Conservation (phyloP, 2,113 vertebrate species). For the Passer domesticus region DNA sequence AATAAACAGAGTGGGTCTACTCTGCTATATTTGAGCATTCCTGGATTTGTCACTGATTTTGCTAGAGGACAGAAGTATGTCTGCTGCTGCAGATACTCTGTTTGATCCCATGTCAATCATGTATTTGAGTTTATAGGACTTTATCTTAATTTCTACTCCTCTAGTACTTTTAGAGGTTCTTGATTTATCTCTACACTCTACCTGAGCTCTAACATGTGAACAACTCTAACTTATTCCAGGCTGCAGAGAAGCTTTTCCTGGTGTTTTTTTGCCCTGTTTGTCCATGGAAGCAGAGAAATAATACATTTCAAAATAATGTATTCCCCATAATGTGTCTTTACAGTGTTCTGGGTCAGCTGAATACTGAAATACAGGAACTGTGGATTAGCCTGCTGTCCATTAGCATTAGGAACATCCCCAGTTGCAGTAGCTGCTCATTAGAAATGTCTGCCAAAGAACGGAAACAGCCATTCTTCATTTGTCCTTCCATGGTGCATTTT, state of each 20-base stretch:
- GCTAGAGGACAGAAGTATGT: neutral
- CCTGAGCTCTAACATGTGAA: neutral
- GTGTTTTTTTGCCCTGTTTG: neutral
- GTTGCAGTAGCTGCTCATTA: neutral
- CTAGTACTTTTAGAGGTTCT: neutral
- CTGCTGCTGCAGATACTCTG: neutral
- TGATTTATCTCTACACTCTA: neutral
- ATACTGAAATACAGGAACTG: neutral
- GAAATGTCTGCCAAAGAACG: neutral
- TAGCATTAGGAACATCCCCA: neutral
- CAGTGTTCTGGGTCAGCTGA: neutral
- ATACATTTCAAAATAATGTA: neutral
- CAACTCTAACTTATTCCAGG: fast-evolving
- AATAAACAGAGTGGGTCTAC: neutral
- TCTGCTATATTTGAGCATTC: neutral
- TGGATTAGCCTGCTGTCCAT: neutral
- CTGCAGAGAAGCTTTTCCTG: neutral
- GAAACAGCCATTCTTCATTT: neutral
- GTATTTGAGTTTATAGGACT: neutral
- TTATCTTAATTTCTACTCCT: neutral
- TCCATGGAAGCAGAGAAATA: neutral
- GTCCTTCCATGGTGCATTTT: neutral
- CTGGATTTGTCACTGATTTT: neutral
- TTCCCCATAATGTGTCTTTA: neutral
- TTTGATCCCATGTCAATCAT: neutral